phyloP scores from a whole-genome alignment of 1,140 invertebrate species.

The Bilobella aurantiaca region DNA sequence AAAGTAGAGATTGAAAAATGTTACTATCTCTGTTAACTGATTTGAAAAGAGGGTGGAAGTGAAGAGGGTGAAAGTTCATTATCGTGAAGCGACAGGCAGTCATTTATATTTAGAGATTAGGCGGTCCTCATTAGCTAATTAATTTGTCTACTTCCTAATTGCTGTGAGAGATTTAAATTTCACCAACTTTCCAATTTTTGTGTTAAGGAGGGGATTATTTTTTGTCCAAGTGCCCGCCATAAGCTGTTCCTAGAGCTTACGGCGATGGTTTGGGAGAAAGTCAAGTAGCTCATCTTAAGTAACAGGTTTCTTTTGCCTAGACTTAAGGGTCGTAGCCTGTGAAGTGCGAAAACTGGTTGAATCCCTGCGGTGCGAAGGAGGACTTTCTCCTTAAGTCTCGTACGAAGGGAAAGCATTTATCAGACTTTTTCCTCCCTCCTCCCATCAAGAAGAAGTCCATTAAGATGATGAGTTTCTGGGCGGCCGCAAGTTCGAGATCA shows the following conservation, averaged over 20 bases:
- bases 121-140: neutral
- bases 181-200: too few species aligned
- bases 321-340: neutral
- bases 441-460: conserved; percentile 31
- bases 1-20: too few species aligned
- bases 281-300: conserved; percentile 35
- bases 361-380: conserved; percentile 18
- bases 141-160: neutral
- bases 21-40: too few species aligned
- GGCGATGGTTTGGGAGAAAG: neutral
- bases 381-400: conserved; percentile 11
- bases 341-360: conserved; percentile 4
- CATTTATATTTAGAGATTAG: neutral
- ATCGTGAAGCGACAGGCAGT: neutral
- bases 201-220: too few species aligned
- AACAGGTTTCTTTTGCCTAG: conserved; percentile 30
- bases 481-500: neutral
- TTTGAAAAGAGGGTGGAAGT: neutral
- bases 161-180: neutral
- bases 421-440: conserved; percentile 22
- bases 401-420: conserved; percentile 34
- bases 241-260: too few species aligned
- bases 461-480: conserved; percentile 35
- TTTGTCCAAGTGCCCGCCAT: too few species aligned
- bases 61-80: neutral